Evolutionary conservation across 2,888 invertebrate species (phyloP), one percentile per base, ranked within the genome.

Genomic region (Didymodactylos carnosus): DNA sequence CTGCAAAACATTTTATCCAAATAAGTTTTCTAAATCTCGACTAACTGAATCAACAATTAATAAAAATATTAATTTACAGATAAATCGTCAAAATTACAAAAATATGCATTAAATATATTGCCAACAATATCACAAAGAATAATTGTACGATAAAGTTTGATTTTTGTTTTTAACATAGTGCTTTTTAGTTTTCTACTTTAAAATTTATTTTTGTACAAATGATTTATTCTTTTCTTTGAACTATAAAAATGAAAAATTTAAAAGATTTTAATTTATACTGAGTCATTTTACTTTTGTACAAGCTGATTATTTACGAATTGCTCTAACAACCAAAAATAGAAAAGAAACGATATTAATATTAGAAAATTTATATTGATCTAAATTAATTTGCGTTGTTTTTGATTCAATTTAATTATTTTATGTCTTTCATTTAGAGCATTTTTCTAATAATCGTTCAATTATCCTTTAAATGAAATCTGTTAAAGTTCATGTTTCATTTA

Each of bases 351-450:
- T 39, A 70, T 27, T 41, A 41, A 41, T 16, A 13, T 41, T 13
- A 41, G 41, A 13, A 11, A 41, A 13, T 11, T 13, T 41, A 13
- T 41, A 16, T 11, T 13, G 16, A 62, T 10, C 11, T 19, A 35
- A 23, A n/a, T 25, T 78, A 89, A 89, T 77, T 88, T 87, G 81
- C 91, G 90, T 80, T 89, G 85, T 80, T 87, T 86, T 79, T 86
- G 87, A 80, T 90, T 90, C 73, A 90, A 82, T 76, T 87, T 85
- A 70, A 89, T 82, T 77, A 90, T 86, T 82, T 89, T 88, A 76
- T 86, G 86, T 80, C 85, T 87, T 78, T 88, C 88, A 13, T 86
- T 84, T 10, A 90, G 80, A 79, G 90, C 88, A 80, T 89, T 89
- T n/a, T 78, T 88, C 88, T 0, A 88, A 90, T 76, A 88, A 84